Evolutionary conservation across 2,113 vertebrate species (phyloP).

Genomic region (Actenoides hombroni): DNA sequence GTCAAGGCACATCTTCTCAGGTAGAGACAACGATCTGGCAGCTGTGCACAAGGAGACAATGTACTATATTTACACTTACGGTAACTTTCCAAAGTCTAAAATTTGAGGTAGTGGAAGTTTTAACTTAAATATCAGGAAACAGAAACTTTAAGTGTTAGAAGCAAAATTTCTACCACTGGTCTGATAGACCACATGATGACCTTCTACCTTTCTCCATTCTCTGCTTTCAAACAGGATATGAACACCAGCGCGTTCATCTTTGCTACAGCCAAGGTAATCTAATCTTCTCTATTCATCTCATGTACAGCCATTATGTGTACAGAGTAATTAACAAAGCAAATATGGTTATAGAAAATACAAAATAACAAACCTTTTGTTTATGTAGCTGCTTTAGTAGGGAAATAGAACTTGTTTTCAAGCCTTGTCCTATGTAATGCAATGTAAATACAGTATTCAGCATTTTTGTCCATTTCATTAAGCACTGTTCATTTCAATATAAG

Average conservation of each 20-base stretch:
- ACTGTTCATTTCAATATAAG: slow-evolving; percentile 41
- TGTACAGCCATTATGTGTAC: not conserved
- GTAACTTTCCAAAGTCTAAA: not conserved
- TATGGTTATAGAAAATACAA: not conserved
- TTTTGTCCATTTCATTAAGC: slow-evolving; percentile 51
- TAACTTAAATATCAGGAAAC: not conserved
- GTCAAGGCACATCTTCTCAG: not conserved
- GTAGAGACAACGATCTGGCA: not conserved
- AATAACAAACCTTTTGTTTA: not conserved
- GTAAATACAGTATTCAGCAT: slow-evolving; percentile 25
- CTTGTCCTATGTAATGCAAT: not conserved
- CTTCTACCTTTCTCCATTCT: not conserved
- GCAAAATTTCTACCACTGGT: not conserved
- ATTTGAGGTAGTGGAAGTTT: not conserved
- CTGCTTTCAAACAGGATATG: not conserved
- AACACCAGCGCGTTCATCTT: not conserved
- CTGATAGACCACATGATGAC: not conserved
- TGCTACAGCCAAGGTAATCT: not conserved
- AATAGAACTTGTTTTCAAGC: not conserved
- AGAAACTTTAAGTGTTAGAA: not conserved
- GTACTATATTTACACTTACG: not conserved
- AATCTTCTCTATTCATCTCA: not conserved
- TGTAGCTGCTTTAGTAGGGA: not conserved
- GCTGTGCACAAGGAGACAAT: not conserved
- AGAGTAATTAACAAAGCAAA: slow-evolving; percentile 3